Conservation (phyloP, 1,140 invertebrate genomes). For the Scaptomyza hsui region DNA sequence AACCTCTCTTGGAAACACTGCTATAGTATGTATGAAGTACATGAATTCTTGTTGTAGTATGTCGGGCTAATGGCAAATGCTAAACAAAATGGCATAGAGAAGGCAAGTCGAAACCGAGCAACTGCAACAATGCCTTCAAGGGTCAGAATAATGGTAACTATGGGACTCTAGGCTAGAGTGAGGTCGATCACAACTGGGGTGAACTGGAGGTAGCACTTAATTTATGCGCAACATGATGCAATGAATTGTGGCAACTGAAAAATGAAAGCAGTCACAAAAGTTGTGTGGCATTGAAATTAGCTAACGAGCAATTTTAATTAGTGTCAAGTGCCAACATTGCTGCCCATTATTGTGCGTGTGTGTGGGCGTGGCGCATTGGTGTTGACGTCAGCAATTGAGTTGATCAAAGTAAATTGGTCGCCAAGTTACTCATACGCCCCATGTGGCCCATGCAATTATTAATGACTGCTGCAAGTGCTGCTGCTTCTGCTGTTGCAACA, state of each 20-base stretch:
- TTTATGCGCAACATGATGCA: constrained; percentile 57
- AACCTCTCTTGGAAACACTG: background rate
- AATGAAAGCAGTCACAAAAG: constrained; percentile 40
- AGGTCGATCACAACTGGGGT: constrained; percentile 2
- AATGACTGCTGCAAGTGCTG: constrained; percentile 54
- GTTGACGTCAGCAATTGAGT: constrained; percentile 41
- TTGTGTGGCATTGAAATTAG: constrained; percentile 68
- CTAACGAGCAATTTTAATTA: constrained; percentile 74
- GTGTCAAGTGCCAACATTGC: constrained; percentile 60
- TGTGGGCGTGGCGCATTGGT: constrained; percentile 25
- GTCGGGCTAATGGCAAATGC: constrained; percentile 20
- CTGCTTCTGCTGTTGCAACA: constrained; percentile 23
- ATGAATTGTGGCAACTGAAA: constrained; percentile 52
- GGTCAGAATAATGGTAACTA: constrained; percentile 17
- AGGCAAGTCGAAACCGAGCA: background rate
- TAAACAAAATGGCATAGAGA: constrained; percentile 14
- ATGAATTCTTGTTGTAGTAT: constrained; percentile 23
- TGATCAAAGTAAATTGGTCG: constrained; percentile 61
- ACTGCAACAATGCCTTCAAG: constrained; percentile 8
- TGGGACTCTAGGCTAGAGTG: background rate
- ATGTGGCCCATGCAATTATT: constrained; percentile 60
- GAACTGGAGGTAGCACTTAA: constrained; percentile 46
- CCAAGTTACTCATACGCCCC: constrained; percentile 63
- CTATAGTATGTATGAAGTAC: background rate
- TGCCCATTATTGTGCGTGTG: constrained; percentile 33